These are phyloP conservation scores for Catharus ustulatus DNA, from an alignment of 2,797 vertebrate genomes.

Conservation along the genomic window DNA sequence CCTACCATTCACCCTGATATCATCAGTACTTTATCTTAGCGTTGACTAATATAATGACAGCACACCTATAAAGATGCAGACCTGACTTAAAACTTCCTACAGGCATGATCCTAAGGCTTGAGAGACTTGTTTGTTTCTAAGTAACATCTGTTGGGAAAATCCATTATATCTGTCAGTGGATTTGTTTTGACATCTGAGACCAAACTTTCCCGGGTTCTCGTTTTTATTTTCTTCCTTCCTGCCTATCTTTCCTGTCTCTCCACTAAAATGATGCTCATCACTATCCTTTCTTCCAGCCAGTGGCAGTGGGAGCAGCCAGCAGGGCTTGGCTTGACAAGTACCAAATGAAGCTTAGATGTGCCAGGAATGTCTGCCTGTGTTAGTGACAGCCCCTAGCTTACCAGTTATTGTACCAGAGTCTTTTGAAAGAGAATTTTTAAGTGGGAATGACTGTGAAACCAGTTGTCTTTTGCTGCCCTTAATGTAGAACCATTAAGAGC, in stretches of 20 bases:
- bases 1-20: not conserved
- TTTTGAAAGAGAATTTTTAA: conserved; percentile 14
- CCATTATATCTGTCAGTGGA: not conserved
- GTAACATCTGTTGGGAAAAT: conserved; percentile 17
- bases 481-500: conserved; percentile 43
- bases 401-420: not conserved
- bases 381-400: conserved; percentile 3
- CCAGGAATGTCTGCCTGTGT: not conserved
- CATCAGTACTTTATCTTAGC: not conserved
- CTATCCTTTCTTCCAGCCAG: not conserved
- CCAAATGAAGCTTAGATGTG: not conserved
- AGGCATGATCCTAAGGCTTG: not conserved
- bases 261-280: not conserved
- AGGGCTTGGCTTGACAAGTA: not conserved
- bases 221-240: conserved; percentile 8
- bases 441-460: conserved; percentile 39
- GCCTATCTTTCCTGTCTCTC: not conserved
- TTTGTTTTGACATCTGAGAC: conserved; percentile 37
- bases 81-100: not conserved
- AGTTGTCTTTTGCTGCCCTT: conserved; percentile 52
- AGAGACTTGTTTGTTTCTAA: not conserved
- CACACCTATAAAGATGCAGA: not conserved
- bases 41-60: not conserved
- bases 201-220: not conserved
- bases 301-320: not conserved